These are phyloP conservation scores for Ochotona curzoniae DNA, from an alignment of 2,113 vertebrate genomes.

Conservation along the genomic window DNA sequence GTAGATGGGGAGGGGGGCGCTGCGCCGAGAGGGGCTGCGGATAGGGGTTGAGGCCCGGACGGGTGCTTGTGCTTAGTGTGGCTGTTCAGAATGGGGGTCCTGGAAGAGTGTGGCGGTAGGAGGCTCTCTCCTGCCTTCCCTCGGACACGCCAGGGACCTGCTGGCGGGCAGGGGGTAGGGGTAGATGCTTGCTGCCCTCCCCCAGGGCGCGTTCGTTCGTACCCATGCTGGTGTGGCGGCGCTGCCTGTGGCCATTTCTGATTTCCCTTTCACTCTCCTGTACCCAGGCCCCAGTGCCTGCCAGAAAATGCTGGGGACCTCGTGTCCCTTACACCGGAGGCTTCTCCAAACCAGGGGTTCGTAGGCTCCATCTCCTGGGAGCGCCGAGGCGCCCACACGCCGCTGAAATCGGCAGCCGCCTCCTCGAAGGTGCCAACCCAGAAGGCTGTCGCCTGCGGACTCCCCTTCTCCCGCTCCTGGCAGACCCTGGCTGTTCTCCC, in stretches of 20 bases:
- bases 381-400: slow-evolving; percentile 8
- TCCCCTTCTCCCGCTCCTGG: not conserved
- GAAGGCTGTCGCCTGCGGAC: slow-evolving; percentile 45
- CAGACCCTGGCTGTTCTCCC: not conserved
- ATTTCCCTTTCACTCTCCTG: not conserved
- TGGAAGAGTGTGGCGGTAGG: not conserved
- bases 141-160: not conserved
- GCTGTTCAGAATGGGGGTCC: not conserved
- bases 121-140: not conserved
- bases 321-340: not conserved
- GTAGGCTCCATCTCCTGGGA: not conserved
- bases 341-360: not conserved
- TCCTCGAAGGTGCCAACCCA: slow-evolving; percentile 60
- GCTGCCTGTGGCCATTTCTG: not conserved
- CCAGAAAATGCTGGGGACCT: not conserved
- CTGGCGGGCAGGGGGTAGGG: too few species aligned
- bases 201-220: too few species aligned
- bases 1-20: not conserved
- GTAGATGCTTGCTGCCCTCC: too few species aligned
- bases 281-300: not conserved
- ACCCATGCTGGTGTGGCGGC: not conserved
- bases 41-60: not conserved
- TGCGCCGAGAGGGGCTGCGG: not conserved
- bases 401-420: slow-evolving; percentile 65
- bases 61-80: not conserved